Evolutionary conservation across 2,113 vertebrate species (phyloP).

Genomic region (Oreotrochilus melanogaster): DNA sequence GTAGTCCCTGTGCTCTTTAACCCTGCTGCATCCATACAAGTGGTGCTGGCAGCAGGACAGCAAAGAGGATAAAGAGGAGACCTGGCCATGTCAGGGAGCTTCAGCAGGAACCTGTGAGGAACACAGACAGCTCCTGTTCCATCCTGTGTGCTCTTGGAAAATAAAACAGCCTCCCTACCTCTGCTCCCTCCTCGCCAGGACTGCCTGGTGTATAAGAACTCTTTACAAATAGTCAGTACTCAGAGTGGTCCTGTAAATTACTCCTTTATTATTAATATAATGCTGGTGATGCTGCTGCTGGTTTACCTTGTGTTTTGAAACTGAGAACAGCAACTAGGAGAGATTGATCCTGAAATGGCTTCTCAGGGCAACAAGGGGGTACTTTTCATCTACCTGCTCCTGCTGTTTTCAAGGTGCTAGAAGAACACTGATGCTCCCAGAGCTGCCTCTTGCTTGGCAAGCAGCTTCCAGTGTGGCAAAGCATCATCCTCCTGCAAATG

Average conservation of each 20-base stretch:
- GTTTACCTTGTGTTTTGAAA: not conserved
- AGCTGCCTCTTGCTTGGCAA: not conserved
- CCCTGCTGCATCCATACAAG: not conserved
- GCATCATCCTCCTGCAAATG: not conserved
- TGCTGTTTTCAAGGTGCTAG: not conserved
- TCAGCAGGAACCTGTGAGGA: not conserved
- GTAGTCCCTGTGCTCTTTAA: not conserved
- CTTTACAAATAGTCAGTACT: not conserved
- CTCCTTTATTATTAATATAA: not conserved
- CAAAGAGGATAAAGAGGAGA: not conserved
- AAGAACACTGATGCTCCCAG: not conserved
- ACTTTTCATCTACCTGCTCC: not conserved
- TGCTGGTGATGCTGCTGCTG: not conserved
- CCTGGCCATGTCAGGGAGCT: accelerated
- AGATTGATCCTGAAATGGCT: not conserved
- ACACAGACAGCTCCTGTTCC: accelerated
- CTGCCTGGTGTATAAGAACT: not conserved
- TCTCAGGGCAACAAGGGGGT: not conserved
- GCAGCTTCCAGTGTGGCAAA: not conserved
- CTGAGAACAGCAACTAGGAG: not conserved
- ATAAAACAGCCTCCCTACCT: not conserved
- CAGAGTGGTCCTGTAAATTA: not conserved
- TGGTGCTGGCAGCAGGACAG: not conserved
- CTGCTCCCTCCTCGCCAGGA: not conserved
- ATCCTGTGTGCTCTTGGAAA: not conserved